phyloP scores from a whole-genome alignment of 2,113 vertebrate genomes.

The Noturus placidus region DNA sequence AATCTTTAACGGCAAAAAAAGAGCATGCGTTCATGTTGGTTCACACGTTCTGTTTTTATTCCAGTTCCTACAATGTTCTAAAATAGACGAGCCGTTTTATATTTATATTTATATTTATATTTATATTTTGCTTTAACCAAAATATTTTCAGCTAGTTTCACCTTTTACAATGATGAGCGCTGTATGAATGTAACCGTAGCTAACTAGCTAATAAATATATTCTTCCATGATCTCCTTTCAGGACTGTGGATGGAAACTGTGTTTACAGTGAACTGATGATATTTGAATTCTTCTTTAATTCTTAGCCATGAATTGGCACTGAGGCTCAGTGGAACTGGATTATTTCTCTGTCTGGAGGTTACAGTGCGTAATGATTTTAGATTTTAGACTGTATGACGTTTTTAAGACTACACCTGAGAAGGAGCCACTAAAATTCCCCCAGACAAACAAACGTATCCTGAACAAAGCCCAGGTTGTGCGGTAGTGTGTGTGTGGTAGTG shows the following conservation, averaged over 20 bases:
- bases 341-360: background rate
- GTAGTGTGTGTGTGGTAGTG: background rate
- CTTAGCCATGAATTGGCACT: background rate
- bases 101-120: too few relatives aligned
- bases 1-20: background rate
- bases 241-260: background rate
- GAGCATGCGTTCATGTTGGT: background rate
- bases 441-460: background rate
- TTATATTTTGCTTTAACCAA: too few relatives aligned
- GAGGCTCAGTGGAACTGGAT: background rate
- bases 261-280: background rate
- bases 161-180: background rate
- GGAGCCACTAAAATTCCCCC: background rate
- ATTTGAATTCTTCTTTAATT: background rate
- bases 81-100: too few relatives aligned
- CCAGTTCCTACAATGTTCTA: too few relatives aligned
- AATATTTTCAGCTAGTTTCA: background rate
- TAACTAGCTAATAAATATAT: too few relatives aligned
- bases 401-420: background rate
- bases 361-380: background rate
- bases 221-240: background rate
- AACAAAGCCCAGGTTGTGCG: background rate
- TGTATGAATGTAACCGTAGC: too few relatives aligned
- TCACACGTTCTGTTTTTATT: too few relatives aligned
- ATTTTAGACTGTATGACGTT: background rate